Conservation (phyloP, 2,113 vertebrate species). For the Damaliscus lunatus region DNA sequence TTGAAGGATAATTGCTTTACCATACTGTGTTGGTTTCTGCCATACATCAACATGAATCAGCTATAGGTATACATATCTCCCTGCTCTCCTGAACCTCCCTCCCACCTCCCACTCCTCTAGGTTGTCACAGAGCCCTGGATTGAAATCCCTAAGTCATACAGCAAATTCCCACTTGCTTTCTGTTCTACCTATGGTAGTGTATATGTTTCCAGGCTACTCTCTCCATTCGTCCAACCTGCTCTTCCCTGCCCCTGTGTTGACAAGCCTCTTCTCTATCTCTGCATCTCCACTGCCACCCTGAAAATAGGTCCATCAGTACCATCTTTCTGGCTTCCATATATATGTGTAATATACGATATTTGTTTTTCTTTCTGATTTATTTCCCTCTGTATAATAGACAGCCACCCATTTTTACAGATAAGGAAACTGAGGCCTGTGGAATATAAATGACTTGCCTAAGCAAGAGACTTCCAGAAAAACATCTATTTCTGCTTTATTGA, state of each 20-base stretch:
- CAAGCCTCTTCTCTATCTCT: background rate
- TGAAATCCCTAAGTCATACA: background rate
- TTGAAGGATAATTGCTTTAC: background rate
- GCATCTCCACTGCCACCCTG: background rate
- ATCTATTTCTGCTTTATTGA: too few relatives aligned
- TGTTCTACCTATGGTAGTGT: background rate
- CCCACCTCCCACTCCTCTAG: background rate
- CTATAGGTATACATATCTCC: background rate
- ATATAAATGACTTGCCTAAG: background rate
- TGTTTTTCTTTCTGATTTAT: background rate
- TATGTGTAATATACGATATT: background rate
- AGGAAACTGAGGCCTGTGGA: background rate
- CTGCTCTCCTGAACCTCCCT: background rate
- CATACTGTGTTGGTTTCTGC: background rate
- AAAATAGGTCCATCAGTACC: background rate
- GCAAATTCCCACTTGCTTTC: background rate
- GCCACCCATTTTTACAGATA: background rate
- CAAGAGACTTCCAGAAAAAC: too few relatives aligned
- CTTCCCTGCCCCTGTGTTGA: background rate
- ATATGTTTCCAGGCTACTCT: background rate
- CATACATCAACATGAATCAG: background rate
- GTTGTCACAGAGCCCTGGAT: background rate
- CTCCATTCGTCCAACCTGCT: background rate
- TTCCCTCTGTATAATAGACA: background rate
- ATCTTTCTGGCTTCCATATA: background rate